phyloP scores from a whole-genome alignment of 2,888 invertebrate species.

The Calameuta filiformis region DNA sequence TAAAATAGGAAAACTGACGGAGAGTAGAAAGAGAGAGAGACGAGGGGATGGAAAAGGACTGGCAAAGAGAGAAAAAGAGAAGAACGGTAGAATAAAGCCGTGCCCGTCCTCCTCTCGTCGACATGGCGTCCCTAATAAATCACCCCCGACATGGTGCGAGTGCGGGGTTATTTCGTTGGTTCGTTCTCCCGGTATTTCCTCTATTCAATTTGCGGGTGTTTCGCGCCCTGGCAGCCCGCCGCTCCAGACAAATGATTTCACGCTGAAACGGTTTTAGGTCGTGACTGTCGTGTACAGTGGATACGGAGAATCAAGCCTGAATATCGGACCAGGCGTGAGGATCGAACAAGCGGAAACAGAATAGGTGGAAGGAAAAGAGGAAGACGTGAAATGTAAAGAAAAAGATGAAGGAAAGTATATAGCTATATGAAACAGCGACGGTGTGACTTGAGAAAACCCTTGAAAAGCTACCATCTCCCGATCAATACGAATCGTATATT shows the following conservation, averaged over 20 bases:
- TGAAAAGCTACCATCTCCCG: background rate
- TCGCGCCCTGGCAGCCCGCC: conserved; percentile 37
- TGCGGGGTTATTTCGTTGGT: conserved; percentile 45
- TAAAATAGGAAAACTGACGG: background rate
- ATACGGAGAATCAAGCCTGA: conserved; percentile 6
- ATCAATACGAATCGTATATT: conserved; percentile 4
- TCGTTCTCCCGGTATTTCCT: conserved; percentile 50
- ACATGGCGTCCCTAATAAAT: conserved; percentile 28
- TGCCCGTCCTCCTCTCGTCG: conserved; percentile 10
- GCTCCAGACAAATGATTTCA: conserved; percentile 53
- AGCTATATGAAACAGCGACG: background rate
- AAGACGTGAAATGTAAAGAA: background rate
- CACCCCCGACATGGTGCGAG: background rate
- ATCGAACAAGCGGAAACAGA: background rate
- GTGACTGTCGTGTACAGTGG: conserved; percentile 34
- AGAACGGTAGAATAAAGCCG: conserved; percentile 15
- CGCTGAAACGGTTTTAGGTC: conserved; percentile 40
- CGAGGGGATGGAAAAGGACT: background rate
- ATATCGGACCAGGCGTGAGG: too few relatives aligned
- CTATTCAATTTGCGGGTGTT: conserved; percentile 55
- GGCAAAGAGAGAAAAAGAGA: conserved; percentile 3
- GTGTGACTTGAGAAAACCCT: too few relatives aligned
- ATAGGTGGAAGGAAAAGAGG: conserved; percentile 1
- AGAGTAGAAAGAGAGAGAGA: background rate
- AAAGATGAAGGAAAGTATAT: conserved; percentile 1